These are phyloP conservation scores for Trichopria drosophilae DNA, from an alignment of 2,888 invertebrate genomes.

Conservation along the genomic window DNA sequence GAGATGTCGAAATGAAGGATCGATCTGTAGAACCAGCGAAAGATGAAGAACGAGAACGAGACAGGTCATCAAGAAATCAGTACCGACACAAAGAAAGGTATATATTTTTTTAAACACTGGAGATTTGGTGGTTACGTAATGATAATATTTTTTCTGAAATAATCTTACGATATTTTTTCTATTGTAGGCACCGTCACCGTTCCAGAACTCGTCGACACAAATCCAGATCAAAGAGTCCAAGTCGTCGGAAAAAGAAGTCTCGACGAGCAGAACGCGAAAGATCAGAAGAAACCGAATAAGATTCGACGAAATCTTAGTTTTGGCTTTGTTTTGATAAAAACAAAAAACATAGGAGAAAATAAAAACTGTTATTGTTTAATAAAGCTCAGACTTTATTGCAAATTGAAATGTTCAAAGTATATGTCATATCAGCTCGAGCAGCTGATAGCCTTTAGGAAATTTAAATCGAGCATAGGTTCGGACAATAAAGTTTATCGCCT, in stretches of 20 bases:
- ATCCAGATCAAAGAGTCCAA: slow-evolving; percentile 72
- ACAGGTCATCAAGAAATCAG: slow-evolving; percentile 64
- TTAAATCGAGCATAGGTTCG: too few species aligned
- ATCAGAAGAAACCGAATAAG: slow-evolving; percentile 70
- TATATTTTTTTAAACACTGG: slow-evolving; percentile 10
- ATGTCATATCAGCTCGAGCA: too few species aligned
- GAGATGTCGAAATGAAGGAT: slow-evolving; percentile 47
- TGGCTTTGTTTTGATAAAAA: too few species aligned
- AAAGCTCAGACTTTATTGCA: too few species aligned
- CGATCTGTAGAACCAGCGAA: slow-evolving; percentile 54
- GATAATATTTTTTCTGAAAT: slow-evolving; percentile 1
- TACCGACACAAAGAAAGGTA: slow-evolving; percentile 66
- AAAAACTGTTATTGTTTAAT: too few species aligned
- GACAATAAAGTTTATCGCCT: too few species aligned
- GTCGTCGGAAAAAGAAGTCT: slow-evolving; percentile 69
- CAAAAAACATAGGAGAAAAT: too few species aligned
- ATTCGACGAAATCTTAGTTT: too few species aligned
- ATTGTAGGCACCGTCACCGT: slow-evolving; percentile 53
- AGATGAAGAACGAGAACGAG: slow-evolving; percentile 59
- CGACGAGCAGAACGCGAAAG: slow-evolving; percentile 68
- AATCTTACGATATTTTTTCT: background rate
- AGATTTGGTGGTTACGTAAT: slow-evolving; percentile 35
- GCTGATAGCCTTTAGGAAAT: too few species aligned
- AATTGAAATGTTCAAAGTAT: too few species aligned
- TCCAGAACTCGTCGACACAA: slow-evolving; percentile 67